These are phyloP conservation scores for Malurus cyaneus DNA, from an alignment of 2,113 vertebrate genomes.

Conservation along the genomic window DNA sequence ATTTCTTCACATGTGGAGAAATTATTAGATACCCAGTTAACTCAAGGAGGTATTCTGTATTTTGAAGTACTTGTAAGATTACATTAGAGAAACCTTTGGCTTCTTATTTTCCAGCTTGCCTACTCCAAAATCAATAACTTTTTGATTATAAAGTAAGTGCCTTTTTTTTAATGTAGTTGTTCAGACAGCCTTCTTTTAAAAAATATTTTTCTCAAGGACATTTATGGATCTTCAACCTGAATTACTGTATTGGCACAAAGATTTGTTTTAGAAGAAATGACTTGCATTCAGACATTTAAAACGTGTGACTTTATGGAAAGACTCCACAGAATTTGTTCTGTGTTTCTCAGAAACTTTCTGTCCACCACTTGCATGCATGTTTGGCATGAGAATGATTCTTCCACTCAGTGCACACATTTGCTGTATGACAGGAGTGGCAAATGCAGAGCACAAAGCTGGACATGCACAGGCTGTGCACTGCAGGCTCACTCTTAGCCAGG, in stretches of 20 bases:
- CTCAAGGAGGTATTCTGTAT: background rate
- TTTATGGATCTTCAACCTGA: background rate
- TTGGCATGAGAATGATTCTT: constrained; percentile 17
- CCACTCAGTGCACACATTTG: background rate
- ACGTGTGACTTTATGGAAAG: background rate
- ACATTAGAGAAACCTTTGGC: background rate
- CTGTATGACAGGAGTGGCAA: background rate
- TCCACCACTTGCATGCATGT: background rate
- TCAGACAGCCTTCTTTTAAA: background rate
- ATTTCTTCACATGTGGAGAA: background rate
- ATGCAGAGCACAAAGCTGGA: background rate
- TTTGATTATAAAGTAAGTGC: background rate
- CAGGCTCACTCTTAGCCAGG: background rate
- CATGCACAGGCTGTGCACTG: background rate
- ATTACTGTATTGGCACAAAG: background rate
- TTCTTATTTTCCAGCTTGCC: background rate
- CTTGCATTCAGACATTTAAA: constrained; percentile 22
- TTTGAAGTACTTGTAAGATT: background rate
- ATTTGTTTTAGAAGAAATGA: constrained; percentile 10
- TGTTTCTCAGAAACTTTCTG: constrained; percentile 12
- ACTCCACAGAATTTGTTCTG: background rate
- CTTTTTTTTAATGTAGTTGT: background rate
- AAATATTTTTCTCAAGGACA: constrained; percentile 18
- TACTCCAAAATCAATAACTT: constrained; percentile 4
- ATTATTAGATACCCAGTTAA: background rate